Evolutionary conservation across 2,113 vertebrate genomes (phyloP).

Genomic region (Apeltes quadracus): DNA sequence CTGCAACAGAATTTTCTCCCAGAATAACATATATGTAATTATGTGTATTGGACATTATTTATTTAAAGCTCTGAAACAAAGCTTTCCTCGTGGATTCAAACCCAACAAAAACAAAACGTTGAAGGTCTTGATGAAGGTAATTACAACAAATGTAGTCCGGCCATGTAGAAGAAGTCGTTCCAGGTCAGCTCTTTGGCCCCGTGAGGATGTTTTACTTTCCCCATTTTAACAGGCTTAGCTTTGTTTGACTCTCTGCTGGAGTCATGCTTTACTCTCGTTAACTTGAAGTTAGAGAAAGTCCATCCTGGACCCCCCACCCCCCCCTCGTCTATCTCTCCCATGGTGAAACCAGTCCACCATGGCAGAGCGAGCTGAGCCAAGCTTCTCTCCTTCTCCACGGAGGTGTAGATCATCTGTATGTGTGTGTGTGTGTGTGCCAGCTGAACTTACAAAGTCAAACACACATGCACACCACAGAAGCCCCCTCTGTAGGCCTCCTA

Average conservation of each 20-base stretch:
- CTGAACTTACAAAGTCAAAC: constrained; percentile 60
- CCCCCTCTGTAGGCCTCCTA: constrained; percentile 75
- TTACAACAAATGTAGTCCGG: constrained; percentile 13
- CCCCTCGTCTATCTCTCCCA: constrained; percentile 43
- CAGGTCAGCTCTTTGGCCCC: constrained; percentile 42
- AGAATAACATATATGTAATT: neutral
- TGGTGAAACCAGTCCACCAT: constrained; percentile 48
- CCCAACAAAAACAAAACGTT: constrained; percentile 3
- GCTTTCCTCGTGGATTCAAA: constrained; percentile 13
- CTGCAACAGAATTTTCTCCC: neutral
- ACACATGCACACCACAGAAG: constrained; percentile 49
- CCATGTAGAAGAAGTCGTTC: constrained; percentile 27
- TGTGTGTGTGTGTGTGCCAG: constrained; percentile 22
- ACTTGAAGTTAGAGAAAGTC: constrained; percentile 45
- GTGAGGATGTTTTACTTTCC: constrained; percentile 35
- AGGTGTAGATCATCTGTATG: constrained; percentile 42
- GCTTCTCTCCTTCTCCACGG: constrained; percentile 64
- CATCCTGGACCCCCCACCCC: neutral
- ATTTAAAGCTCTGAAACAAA: neutral
- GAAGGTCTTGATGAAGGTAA: constrained; percentile 2
- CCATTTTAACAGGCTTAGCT: constrained; percentile 49
- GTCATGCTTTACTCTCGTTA: constrained; percentile 57
- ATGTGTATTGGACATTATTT: neutral
- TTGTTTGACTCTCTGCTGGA: constrained; percentile 56
- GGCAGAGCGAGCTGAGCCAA: constrained; percentile 75